A percentile compares a stretch with the other conserved stretches of the same genome.
Evolutionary conservation across 2,888 invertebrate species (phyloP).

Genomic region (Lutraria lutraria): DNA sequence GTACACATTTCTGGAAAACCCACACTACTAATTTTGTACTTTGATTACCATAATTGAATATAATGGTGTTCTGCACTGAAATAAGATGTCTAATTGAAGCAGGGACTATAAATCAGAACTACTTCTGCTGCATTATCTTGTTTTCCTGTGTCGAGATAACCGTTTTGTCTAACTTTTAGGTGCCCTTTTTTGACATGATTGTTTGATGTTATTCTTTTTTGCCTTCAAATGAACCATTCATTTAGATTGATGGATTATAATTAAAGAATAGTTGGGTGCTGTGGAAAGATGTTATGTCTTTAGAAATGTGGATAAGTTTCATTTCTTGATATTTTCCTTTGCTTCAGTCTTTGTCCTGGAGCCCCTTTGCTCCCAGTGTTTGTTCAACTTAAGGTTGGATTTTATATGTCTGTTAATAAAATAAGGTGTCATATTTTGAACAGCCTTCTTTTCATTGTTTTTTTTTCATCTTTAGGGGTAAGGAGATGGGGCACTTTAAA

Average conservation of each 20-base stretch:
- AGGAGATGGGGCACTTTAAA: too few species aligned
- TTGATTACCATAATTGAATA: slow-evolving; percentile 64
- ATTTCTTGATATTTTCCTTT: too few species aligned
- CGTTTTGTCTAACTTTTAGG: not conserved
- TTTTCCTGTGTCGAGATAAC: not conserved
- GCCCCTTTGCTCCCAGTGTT: too few species aligned
- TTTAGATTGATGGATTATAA: not conserved
- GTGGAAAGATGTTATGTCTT: too few species aligned
- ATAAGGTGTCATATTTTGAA: too few species aligned
- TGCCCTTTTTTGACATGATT: not conserved
- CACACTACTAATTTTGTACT: slow-evolving; percentile 66
- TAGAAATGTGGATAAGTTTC: too few species aligned
- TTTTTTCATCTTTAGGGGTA: too few species aligned
- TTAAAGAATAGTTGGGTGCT: too few species aligned
- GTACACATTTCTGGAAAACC: slow-evolving; percentile 58
- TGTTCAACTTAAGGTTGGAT: too few species aligned
- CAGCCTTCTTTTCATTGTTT: too few species aligned
- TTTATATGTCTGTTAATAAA: too few species aligned
- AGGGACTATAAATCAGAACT: slow-evolving; percentile 4
- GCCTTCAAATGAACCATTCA: not conserved
- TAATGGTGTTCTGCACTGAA: slow-evolving; percentile 56
- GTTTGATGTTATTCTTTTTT: not conserved
- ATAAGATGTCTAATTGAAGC: slow-evolving; percentile 28
- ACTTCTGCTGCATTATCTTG: slow-evolving; percentile 1
- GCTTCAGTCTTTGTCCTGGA: too few species aligned